These are phyloP conservation scores for Sanderia malayensis DNA, from an alignment of 30 jellyfish, hydroid and myxozoan genomes.

Conservation along the genomic window DNA sequence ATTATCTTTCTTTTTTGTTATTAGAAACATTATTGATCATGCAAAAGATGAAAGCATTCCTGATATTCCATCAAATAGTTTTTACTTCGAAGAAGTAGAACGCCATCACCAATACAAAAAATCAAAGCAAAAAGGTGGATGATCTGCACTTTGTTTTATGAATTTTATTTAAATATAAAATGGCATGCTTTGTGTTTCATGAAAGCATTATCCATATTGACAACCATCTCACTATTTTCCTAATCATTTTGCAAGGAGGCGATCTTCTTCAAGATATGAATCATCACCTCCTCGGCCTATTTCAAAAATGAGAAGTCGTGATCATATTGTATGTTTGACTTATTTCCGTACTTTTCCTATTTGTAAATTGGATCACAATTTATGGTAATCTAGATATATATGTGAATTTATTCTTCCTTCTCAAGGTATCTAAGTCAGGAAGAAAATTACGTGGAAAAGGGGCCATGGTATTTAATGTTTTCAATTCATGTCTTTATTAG, in stretches of 20 bases:
- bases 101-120: conserved; percentile 89
- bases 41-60: conserved; percentile 51
- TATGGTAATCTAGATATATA: background rate
- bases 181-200: background rate
- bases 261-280: background rate
- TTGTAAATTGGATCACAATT: background rate
- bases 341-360: background rate
- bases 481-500: background rate
- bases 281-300: background rate
- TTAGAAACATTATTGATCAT: background rate
- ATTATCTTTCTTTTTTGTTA: background rate
- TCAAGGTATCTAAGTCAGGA: conserved; percentile 80
- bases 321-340: background rate
- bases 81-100: conserved; percentile 82
- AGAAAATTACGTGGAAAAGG: conserved; percentile 89
- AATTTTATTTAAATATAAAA: background rate
- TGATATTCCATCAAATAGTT: conserved; percentile 59
- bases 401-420: background rate
- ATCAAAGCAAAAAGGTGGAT: conserved; percentile 47
- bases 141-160: background rate
- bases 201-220: conserved; percentile 9
- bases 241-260: background rate
- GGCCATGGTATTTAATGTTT: conserved; percentile 52
- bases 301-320: background rate
- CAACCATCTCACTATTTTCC: background rate